Base-by-base conservation (phyloP, 2,888 invertebrate genomes). In the Pemphredon lugubris region DNA sequence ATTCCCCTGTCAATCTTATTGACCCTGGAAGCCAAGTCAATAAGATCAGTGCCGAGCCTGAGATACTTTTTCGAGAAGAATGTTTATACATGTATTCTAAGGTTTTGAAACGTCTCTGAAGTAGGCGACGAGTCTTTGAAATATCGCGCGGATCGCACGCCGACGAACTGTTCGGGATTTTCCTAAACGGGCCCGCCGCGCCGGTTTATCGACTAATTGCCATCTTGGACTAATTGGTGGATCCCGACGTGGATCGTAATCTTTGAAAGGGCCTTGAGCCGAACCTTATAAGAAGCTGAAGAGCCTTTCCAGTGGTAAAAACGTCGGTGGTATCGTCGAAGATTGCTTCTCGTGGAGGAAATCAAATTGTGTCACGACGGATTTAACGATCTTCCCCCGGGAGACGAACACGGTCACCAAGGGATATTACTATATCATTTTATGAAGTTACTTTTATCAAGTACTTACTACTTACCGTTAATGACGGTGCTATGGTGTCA, bases 161-260 rank as follows among this genome's bases (percentile, higher is more conserved):
- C 16, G 18, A 34, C 13, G 16, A 40, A 23, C 11, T 7, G 3
- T 11, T 1, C 11, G 5, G 14, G 14, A 45, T n/a, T 11, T 53
- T 47, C 18, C 16, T 14, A 18, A 47, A 57, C 20, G 32, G 37
- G 13, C 7, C 3, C 9, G 26, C 4, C 53, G 18, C 45, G 7
- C 20, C 9, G 42, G 39, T n/a, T 55, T 64, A 68, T 39, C 47
- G 60, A 20, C 51, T 65, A 47, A 64, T 53, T 64, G 55, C 64
- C 13, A 73, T 63, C 54, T 34, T 59, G 58, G 23, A 9, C 32
- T 68, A 71, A 68, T 68, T 54, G 63, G 45, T 2, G 2, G 5
- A 13, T 73, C 65, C 65, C 70, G 21, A 51, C 65, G 59, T 13
- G 13, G 16, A 9, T 2, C 39, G 48, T n/a, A n/a, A 48, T 50